These are phyloP conservation scores for Nymphalis urticae DNA, from an alignment of 2,888 invertebrate genomes.

Conservation along the genomic window DNA sequence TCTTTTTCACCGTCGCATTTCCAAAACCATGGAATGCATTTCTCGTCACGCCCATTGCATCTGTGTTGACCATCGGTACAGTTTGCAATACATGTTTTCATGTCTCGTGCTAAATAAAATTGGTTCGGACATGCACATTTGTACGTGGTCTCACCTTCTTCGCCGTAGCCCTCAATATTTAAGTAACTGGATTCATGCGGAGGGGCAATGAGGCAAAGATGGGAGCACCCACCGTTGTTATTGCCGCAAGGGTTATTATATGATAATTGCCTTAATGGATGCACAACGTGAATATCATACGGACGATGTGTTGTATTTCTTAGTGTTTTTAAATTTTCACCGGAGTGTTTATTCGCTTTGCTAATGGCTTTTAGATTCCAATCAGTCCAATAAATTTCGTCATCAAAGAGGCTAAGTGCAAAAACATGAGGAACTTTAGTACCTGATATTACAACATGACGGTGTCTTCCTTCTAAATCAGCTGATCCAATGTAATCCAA, in stretches of 20 bases:
- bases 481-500: slow-evolving; percentile 97
- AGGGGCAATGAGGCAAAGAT: slow-evolving; percentile 95
- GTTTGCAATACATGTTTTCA: slow-evolving; percentile 95
- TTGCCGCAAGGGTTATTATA: slow-evolving; percentile 94
- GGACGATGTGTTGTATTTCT: slow-evolving; percentile 97
- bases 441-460: slow-evolving; percentile 91
- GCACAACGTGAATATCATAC: slow-evolving; percentile 95
- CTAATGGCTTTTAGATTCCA: slow-evolving; percentile 98
- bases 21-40: slow-evolving; percentile 81
- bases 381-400: slow-evolving; percentile 97
- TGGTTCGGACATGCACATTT: slow-evolving; percentile 98
- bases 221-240: slow-evolving; percentile 97
- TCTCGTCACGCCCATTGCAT: slow-evolving; percentile 84
- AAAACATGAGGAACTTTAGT: slow-evolving; percentile 96
- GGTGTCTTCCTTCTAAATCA: slow-evolving; percentile 94
- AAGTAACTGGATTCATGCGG: slow-evolving; percentile 88
- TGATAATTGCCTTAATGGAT: slow-evolving; percentile 91
- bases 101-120: slow-evolving; percentile 90
- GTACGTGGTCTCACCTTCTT: slow-evolving; percentile 89
- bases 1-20: slow-evolving; percentile 95
- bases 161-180: slow-evolving; percentile 89
- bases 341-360: slow-evolving; percentile 95
- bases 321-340: slow-evolving; percentile 86
- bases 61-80: slow-evolving; percentile 94
- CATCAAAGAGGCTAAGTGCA: slow-evolving; percentile 96